Conservation (phyloP, 1,140 invertebrate genomes). For the Paraescarpia echinospica region DNA sequence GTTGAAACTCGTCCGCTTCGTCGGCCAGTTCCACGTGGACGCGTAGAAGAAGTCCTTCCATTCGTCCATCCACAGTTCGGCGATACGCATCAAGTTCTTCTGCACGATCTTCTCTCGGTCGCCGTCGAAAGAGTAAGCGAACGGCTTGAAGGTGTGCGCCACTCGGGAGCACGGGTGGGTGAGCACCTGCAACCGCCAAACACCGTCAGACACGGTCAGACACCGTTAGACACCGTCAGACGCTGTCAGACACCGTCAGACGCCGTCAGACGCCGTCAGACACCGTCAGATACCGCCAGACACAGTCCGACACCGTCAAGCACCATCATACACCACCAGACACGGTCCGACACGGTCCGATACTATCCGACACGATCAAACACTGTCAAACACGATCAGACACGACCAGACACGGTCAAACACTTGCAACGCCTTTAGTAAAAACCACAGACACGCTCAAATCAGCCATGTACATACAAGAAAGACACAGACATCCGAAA, state of each 20-base stretch:
- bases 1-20: slow-evolving; percentile 23
- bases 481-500: too few species aligned
- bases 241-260: too few species aligned
- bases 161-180: slow-evolving; percentile 96
- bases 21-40: slow-evolving; percentile 27
- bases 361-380: too few species aligned
- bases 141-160: slow-evolving; percentile 85
- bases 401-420: neutral
- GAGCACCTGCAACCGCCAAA: slow-evolving; percentile 65
- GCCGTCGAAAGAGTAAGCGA: slow-evolving; percentile 37
- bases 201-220: neutral
- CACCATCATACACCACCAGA: too few species aligned
- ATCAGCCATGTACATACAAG: too few species aligned
- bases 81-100: slow-evolving; percentile 60
- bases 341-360: too few species aligned
- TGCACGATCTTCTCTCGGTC: slow-evolving; percentile 46
- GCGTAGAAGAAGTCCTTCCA: slow-evolving; percentile 70
- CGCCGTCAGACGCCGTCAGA: too few species aligned
- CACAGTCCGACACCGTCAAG: too few species aligned
- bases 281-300: too few species aligned
- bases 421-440: neutral
- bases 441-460: neutral
- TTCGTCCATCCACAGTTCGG: slow-evolving; percentile 81
- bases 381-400: too few species aligned
- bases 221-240: too few species aligned